A percentile compares a stretch with the other conserved stretches of the same genome.
These are phyloP conservation scores for Eurystomus glaucurus DNA, from an alignment of 2,797 vertebrate genomes.

Conservation along the genomic window DNA sequence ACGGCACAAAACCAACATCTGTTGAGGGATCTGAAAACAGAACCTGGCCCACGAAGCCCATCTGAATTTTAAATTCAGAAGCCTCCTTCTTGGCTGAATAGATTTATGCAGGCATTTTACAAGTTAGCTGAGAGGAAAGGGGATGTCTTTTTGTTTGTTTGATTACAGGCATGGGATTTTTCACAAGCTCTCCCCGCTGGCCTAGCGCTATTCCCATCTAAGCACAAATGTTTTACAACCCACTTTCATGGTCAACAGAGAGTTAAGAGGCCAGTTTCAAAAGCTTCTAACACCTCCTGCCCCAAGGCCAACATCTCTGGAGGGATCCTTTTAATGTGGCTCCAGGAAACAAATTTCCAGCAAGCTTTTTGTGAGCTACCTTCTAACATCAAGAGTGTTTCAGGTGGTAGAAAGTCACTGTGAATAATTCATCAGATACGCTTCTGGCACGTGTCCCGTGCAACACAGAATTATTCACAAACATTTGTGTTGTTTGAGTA, in stretches of 20 bases:
- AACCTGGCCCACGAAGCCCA: neutral
- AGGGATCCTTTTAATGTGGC: neutral
- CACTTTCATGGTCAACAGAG: neutral
- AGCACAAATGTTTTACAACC: neutral
- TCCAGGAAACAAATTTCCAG: neutral
- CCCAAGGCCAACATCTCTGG: neutral
- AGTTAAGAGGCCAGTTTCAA: neutral
- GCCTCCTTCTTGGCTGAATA: neutral
- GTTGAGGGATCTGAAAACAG: neutral
- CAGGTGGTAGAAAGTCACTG: neutral
- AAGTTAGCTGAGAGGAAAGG: neutral
- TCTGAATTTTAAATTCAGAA: neutral
- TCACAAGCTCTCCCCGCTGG: neutral
- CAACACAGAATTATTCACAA: conserved; percentile 7
- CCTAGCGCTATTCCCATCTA: neutral
- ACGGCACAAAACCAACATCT: neutral
- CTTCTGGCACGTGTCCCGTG: neutral
- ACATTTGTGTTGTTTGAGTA: neutral
- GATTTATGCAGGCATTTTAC: neutral
- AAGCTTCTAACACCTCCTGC: neutral
- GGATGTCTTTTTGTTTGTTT: neutral
- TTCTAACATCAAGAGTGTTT: neutral
- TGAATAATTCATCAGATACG: neutral
- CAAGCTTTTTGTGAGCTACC: neutral
- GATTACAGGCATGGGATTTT: neutral